Conservation (phyloP, 2,888 invertebrate genomes). For the Glyphotaelius pellucidus region DNA sequence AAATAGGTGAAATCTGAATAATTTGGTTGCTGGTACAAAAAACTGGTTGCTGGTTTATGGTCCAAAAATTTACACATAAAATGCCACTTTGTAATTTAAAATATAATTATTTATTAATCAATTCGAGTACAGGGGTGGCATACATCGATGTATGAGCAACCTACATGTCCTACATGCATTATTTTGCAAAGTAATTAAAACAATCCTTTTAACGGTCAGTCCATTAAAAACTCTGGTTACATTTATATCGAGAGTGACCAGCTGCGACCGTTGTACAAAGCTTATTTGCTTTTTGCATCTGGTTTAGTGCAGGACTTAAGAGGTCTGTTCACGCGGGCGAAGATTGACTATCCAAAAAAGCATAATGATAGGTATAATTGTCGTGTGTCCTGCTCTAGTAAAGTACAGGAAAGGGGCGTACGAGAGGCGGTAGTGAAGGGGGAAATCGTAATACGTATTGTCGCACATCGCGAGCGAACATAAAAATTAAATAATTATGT, state of each 20-base stretch:
- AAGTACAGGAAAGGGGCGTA: too few species aligned
- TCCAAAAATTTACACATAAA: too few species aligned
- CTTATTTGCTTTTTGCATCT: neutral
- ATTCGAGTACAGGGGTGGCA: neutral
- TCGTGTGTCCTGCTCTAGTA: too few species aligned
- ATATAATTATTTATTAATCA: neutral
- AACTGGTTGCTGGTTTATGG: neutral
- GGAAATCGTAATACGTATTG: too few species aligned
- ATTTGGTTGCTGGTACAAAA: too few species aligned
- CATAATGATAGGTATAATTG: too few species aligned
- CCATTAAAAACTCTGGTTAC: neutral
- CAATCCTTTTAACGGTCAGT: neutral
- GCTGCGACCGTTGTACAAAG: neutral
- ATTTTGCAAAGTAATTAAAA: constrained; percentile 2
- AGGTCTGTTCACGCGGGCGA: too few species aligned
- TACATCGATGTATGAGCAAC: too few species aligned
- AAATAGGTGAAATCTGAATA: neutral
- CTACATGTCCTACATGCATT: neutral
- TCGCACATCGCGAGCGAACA: too few species aligned
- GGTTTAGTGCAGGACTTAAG: neutral
- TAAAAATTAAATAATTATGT: too few species aligned
- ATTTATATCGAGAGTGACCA: neutral
- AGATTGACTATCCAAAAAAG: too few species aligned
- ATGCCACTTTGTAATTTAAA: neutral
- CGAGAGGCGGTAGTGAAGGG: too few species aligned